phyloP scores from a whole-genome alignment of 2,113 vertebrate genomes.

The Nicator chloris region DNA sequence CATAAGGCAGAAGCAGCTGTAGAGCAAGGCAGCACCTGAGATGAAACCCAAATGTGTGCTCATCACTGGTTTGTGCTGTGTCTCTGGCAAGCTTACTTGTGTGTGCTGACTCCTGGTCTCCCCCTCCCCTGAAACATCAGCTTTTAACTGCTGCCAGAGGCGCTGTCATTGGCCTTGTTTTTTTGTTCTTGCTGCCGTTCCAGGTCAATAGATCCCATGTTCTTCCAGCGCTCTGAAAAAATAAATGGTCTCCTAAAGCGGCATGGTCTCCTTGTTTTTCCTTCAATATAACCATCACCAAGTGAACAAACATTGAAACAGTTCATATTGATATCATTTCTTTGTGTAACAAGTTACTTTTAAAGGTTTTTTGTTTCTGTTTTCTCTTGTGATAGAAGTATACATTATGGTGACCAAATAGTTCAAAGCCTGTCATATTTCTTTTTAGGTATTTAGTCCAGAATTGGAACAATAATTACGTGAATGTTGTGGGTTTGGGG shows the following conservation, averaged over 20 bases:
- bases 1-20: background rate
- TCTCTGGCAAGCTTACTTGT: background rate
- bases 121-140: background rate
- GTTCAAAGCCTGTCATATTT: background rate
- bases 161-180: background rate
- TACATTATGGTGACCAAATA: background rate
- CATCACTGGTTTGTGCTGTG: background rate
- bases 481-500: background rate
- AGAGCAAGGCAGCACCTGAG: background rate
- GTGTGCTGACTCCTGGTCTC: background rate
- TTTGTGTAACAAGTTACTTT: background rate
- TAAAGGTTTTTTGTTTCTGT: background rate
- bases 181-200: background rate
- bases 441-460: background rate
- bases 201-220: background rate
- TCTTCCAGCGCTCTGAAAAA: background rate
- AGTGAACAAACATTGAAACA: background rate
- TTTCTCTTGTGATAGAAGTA: background rate
- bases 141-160: background rate
- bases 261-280: background rate
- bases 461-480: background rate
- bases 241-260: background rate
- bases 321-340: background rate
- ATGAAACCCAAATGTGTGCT: background rate
- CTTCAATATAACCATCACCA: background rate